phyloP scores from a whole-genome alignment of 2,113 vertebrate species.

The Pseudolaguvia tuberculata region DNA sequence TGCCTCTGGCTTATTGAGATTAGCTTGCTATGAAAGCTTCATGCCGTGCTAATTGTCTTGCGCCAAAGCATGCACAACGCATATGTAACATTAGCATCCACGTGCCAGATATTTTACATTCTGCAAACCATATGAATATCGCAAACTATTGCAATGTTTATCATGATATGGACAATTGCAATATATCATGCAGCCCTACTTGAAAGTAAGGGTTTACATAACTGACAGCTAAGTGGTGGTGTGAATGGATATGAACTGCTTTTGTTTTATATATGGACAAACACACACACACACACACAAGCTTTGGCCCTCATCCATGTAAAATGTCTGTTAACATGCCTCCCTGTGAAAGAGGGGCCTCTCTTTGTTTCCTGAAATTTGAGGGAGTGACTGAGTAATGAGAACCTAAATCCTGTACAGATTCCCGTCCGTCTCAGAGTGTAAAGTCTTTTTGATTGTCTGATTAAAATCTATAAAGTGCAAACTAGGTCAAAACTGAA shows the following conservation, averaged over 20 bases:
- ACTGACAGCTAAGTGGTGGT: background rate
- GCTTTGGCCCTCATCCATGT: background rate
- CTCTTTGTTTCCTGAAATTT: constrained; percentile 51
- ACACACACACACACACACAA: too few relatives aligned
- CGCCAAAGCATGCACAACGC: too few relatives aligned
- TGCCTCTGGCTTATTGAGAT: too few relatives aligned
- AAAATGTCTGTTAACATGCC: constrained; percentile 66
- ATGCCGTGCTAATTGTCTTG: too few relatives aligned
- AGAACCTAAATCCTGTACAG: constrained; percentile 8
- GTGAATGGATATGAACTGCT: background rate
- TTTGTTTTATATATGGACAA: background rate
- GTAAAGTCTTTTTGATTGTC: constrained; percentile 25
- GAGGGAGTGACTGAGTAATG: constrained; percentile 38
- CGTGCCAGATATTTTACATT: too few relatives aligned
- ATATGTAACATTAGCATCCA: too few relatives aligned
- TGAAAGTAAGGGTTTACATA: background rate
- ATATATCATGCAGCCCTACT: too few relatives aligned
- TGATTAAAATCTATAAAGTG: constrained; percentile 33
- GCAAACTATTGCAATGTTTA: too few relatives aligned
- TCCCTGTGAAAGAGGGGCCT: constrained; percentile 49
- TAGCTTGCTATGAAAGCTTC: too few relatives aligned
- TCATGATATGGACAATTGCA: too few relatives aligned
- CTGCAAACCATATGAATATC: too few relatives aligned
- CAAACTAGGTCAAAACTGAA: constrained; percentile 66
- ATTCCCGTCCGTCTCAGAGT: background rate